Evolutionary conservation across 2,888 invertebrate genomes (phyloP).

Genomic region (Machimus atricapillus): DNA sequence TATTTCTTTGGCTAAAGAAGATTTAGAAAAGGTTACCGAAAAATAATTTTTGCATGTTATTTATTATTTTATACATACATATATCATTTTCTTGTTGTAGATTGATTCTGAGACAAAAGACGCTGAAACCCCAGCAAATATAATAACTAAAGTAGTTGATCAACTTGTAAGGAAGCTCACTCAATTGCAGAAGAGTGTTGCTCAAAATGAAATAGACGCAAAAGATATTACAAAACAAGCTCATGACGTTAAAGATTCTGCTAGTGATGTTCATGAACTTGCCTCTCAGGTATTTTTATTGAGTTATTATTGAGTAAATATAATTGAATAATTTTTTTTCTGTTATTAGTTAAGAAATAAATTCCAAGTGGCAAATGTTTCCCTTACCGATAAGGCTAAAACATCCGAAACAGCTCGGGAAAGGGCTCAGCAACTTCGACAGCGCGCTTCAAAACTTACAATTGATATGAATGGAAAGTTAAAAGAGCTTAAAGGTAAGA

Average conservation of each 20-base stretch:
- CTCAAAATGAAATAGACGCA: constrained; percentile 82
- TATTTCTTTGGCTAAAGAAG: constrained; percentile 77
- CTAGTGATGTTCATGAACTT: constrained; percentile 73
- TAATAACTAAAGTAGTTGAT: constrained; percentile 79
- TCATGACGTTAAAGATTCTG: constrained; percentile 74
- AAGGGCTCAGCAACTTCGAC: constrained; percentile 78
- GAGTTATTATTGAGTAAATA: not conserved
- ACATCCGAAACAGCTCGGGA: constrained; percentile 81
- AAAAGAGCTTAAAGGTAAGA: constrained; percentile 70
- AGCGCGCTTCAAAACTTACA: constrained; percentile 82
- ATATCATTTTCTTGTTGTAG: constrained; percentile 63
- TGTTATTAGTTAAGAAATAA: constrained; percentile 66
- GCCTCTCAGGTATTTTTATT: constrained; percentile 62
- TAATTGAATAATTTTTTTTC: not conserved
- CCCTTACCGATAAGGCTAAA: constrained; percentile 75
- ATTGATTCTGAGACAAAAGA: constrained; percentile 82
- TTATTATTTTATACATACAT: too few species aligned
- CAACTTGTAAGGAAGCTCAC: constrained; percentile 74
- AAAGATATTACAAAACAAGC: constrained; percentile 81
- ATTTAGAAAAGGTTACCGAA: constrained; percentile 68
- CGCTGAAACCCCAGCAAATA: constrained; percentile 80
- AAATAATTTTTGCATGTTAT: not conserved
- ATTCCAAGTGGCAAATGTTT: constrained; percentile 75
- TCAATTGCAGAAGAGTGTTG: constrained; percentile 79
- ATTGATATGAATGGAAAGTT: constrained; percentile 78